Percentiles rank a stretch among this genome's conserved stretches.
phyloP scores from a whole-genome alignment of 2,797 vertebrate species.

The Australoheros facetus region DNA sequence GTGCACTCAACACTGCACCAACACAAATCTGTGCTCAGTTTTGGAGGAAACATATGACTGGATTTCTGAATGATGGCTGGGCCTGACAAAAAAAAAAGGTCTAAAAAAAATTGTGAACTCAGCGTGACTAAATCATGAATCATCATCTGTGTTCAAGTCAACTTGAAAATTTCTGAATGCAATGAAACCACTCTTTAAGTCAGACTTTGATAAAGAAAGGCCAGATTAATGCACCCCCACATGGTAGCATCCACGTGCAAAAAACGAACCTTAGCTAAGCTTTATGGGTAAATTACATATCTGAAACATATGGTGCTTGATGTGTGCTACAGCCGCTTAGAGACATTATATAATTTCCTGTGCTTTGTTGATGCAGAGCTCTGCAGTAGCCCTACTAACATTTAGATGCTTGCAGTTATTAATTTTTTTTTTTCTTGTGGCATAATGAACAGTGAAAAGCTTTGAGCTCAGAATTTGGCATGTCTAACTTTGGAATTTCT shows the following conservation, averaged over 20 bases:
- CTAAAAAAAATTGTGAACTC: neutral
- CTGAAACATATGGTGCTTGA: neutral
- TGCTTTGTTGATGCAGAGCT: neutral
- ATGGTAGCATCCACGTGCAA: neutral
- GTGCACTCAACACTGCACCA: slow-evolving; percentile 20
- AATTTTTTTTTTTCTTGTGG: neutral
- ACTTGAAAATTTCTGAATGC: neutral
- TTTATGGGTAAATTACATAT: neutral
- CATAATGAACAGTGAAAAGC: neutral
- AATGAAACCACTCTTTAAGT: neutral
- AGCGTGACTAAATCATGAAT: neutral
- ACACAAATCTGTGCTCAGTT: slow-evolving; percentile 9
- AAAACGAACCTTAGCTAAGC: neutral
- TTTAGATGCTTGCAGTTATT: neutral
- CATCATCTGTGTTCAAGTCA: neutral
- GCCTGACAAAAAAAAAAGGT: neutral
- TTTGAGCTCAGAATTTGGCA: neutral
- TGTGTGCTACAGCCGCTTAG: neutral
- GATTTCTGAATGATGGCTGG: neutral
- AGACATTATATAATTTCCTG: neutral
- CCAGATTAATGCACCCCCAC: neutral
- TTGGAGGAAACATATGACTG: neutral
- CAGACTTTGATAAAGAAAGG: neutral
- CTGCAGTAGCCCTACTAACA: neutral
- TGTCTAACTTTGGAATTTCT: slow-evolving; percentile 5